Evolutionary conservation across 2,797 vertebrate genomes (phyloP).

Genomic region (Eupleurogrammus muticus): DNA sequence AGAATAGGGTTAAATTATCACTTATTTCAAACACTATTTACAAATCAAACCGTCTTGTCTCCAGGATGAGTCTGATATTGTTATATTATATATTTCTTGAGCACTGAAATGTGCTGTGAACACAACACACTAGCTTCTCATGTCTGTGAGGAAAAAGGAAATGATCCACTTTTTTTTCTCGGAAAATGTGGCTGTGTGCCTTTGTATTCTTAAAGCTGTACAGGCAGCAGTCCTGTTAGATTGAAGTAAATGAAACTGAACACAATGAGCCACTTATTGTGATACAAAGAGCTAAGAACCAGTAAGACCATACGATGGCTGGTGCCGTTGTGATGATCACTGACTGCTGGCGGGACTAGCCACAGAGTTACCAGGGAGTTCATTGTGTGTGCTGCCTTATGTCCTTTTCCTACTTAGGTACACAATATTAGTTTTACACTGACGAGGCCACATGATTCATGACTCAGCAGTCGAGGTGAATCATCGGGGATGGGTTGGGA

Average conservation of each 20-base stretch:
- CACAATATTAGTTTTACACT: not conserved
- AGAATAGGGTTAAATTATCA: too few relatives aligned
- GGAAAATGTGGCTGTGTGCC: too few relatives aligned
- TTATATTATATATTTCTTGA: too few relatives aligned
- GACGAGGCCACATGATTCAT: conserved; percentile 38
- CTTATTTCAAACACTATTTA: too few relatives aligned
- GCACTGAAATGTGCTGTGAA: too few relatives aligned
- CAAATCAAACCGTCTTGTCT: too few relatives aligned
- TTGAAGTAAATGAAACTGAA: not conserved
- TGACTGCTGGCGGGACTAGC: not conserved
- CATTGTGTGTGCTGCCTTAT: not conserved
- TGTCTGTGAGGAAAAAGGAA: too few relatives aligned
- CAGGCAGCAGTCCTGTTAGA: not conserved
- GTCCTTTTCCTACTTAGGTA: conserved; percentile 9
- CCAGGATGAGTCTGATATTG: too few relatives aligned
- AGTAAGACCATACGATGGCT: not conserved
- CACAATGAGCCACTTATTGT: not conserved
- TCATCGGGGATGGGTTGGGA: conserved; percentile 48
- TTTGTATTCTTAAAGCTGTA: not conserved
- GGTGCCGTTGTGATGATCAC: not conserved
- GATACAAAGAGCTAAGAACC: not conserved
- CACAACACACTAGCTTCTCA: too few relatives aligned
- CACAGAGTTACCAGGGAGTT: not conserved
- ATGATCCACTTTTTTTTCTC: too few relatives aligned
- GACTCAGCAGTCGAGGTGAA: conserved; percentile 17